Conservation (phyloP, 2,797 vertebrate genomes). For the Alauda arvensis region DNA sequence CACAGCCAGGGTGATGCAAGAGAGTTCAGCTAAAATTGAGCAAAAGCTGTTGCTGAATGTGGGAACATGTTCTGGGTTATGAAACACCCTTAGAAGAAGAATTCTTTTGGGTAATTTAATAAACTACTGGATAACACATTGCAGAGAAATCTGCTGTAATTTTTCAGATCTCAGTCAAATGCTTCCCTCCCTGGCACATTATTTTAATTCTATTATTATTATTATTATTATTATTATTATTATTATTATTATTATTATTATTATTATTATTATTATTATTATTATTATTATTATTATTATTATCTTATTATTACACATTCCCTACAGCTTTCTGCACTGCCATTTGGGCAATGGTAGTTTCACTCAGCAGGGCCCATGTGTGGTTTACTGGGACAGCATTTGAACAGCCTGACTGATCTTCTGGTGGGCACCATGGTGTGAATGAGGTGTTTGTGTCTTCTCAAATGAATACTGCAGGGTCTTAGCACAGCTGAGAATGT, state of each 20-base stretch:
- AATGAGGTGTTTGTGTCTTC: not conserved
- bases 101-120: not conserved
- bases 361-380: not conserved
- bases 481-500: not conserved
- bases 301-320: not conserved
- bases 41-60: conserved; percentile 23
- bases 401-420: not conserved
- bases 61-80: not conserved
- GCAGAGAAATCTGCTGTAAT: not conserved
- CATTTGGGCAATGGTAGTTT: not conserved
- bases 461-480: not conserved
- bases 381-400: not conserved
- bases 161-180: not conserved
- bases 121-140: not conserved
- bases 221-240: not conserved
- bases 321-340: not conserved
- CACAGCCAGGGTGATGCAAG: conserved; percentile 19
- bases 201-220: not conserved
- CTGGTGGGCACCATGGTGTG: not conserved
- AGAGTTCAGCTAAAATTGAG: not conserved
- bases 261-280: no score
- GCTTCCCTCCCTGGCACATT: not conserved
- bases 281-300: not conserved
- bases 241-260: no score
- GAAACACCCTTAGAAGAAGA: not conserved